A percentile compares a stretch with the other conserved stretches of the same genome.
These are phyloP conservation scores for Rhopalosiphum padi DNA, from an alignment of 1,140 invertebrate genomes.

Conservation along the genomic window DNA sequence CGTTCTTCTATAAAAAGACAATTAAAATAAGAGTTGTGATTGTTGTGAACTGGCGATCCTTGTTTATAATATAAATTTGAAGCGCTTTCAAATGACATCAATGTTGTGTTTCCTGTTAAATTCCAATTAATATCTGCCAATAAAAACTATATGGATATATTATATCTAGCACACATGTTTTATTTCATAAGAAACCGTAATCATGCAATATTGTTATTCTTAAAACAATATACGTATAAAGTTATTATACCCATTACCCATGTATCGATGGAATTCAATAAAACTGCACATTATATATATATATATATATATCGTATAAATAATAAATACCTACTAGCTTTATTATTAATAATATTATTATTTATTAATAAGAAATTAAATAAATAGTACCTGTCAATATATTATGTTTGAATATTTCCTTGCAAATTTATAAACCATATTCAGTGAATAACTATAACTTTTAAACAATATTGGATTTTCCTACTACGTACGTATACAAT, in stretches of 20 bases:
- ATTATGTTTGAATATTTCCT: too few relatives aligned
- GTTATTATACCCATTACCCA: background rate
- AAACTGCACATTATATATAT: background rate
- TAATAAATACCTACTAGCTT: background rate
- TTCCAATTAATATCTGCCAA: conserved; percentile 1
- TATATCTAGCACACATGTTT: background rate
- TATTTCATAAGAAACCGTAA: background rate
- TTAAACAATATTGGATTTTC: background rate
- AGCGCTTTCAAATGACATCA: background rate
- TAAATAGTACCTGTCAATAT: background rate
- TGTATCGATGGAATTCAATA: background rate
- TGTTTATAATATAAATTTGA: background rate
- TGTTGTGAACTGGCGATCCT: background rate
- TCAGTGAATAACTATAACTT: background rate
- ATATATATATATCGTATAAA: background rate
- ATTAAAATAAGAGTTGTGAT: background rate
- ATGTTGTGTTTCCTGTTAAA: background rate
- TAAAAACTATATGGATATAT: background rate
- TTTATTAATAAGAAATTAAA: too few relatives aligned
- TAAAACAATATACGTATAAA: background rate
- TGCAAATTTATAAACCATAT: background rate
- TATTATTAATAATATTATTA: too few relatives aligned
- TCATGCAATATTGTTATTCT: background rate
- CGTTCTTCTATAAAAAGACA: background rate
- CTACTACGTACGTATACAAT: background rate